Base-by-base conservation (phyloP, 2,797 vertebrate species). In the Nyctalus aviator region DNA sequence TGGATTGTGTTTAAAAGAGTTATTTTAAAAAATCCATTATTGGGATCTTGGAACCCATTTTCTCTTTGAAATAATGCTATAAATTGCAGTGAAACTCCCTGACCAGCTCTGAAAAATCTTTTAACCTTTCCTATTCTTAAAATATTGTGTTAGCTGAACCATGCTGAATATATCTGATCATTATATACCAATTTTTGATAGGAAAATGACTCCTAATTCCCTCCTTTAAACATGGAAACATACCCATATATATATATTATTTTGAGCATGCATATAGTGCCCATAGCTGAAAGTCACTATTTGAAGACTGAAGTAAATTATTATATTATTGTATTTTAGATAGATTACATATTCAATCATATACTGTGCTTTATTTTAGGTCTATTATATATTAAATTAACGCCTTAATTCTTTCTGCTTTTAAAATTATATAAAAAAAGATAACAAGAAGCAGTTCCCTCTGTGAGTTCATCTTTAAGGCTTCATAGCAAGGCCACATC, bases 11-110 rank as follows among this genome's bases (percentile, higher is more conserved):
- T 95, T 95, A 84, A 93, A 95, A 89, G 83, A 92, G 21, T 96
- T 94, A 96, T 83, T 96, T 97, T 88, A 44, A 71, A 94, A 97
- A 94, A 94, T 88, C 41, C 53, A 91, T 95, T 91, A 93, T 78
- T 92, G 72, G 44, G 14, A 94, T 82, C 92, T 89, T 95, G 81
- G 68, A 95, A 93, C 11, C 57, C 41, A 93, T 96, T 94, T 88
- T 96, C 69, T 94, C 32, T 95, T 94, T 94, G 93, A 93, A 94
- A 95, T 92, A 86, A 91, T 62, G 44, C 55, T 81, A 48, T 95
- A 92, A 91, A 95, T 94, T 93, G n/a, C 78, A 46, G 10, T 66
- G 30, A 94, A 94, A 91, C 41, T 94, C 68, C 50, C 35, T 87
- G 53, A 72, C 69, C 32, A 89, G 41, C 30, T 94, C 32, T 87